phyloP scores from a whole-genome alignment of 1,140 invertebrate species.

The Caenorhabditis elegans region WBcel235 BX284604.4:14032501-14033000 shows the following conservation, averaged over 20 bases:
- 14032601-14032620: neutral
- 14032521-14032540: no score
- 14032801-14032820: slow-evolving; percentile 29
- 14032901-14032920: neutral
- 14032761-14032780: slow-evolving; percentile 30
- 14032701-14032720: slow-evolving; percentile 21
- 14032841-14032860: slow-evolving; percentile 26
- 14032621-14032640: slow-evolving; percentile 22
- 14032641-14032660: slow-evolving; percentile 10
- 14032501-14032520: no score
- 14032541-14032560: no score
- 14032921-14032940: neutral
- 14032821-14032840: neutral
- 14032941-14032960: neutral
- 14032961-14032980: no score
- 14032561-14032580: no score
- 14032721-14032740: slow-evolving; percentile 1
- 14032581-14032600: no score
- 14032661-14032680: neutral
- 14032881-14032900: slow-evolving; percentile 20
- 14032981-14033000: neutral
- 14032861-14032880: slow-evolving; percentile 26
- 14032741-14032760: neutral
- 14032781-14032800: neutral
- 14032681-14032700: slow-evolving; percentile 6